Conservation (phyloP, 1,140 invertebrate species). For the Saccostrea echinata region DNA sequence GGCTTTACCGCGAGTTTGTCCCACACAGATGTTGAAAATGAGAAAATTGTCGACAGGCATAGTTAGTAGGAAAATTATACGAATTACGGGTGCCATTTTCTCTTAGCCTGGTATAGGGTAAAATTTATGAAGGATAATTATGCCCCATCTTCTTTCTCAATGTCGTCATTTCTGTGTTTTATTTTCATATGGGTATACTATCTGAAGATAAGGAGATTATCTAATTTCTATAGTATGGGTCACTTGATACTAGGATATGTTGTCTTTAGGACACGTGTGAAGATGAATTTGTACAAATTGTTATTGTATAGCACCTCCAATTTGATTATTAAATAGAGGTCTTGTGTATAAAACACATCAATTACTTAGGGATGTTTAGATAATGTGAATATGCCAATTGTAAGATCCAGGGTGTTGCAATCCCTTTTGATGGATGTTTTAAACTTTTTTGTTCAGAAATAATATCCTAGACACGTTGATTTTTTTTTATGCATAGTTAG, state of each 20-base stretch:
- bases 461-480: neutral
- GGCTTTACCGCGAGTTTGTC: constrained; percentile 30
- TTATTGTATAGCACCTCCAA: neutral
- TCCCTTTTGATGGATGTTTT: neutral
- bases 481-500: no score
- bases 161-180: constrained; percentile 12
- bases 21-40: constrained; percentile 36
- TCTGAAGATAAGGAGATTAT: neutral
- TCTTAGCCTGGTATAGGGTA: neutral
- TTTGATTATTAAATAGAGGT: neutral
- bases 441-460: neutral
- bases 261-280: neutral
- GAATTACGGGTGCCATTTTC: constrained; percentile 34
- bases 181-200: constrained; percentile 28
- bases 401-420: neutral
- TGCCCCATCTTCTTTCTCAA: constrained; percentile 6
- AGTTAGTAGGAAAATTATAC: constrained; percentile 29
- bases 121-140: constrained; percentile 38
- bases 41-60: constrained; percentile 31
- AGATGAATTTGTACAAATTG: neutral
- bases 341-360: neutral
- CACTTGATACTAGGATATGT: neutral
- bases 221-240: neutral
- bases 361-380: neutral
- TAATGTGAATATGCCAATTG: neutral